Base-by-base conservation (phyloP, 2,888 invertebrate genomes). In the Rambutsinella grinnellia region DNA sequence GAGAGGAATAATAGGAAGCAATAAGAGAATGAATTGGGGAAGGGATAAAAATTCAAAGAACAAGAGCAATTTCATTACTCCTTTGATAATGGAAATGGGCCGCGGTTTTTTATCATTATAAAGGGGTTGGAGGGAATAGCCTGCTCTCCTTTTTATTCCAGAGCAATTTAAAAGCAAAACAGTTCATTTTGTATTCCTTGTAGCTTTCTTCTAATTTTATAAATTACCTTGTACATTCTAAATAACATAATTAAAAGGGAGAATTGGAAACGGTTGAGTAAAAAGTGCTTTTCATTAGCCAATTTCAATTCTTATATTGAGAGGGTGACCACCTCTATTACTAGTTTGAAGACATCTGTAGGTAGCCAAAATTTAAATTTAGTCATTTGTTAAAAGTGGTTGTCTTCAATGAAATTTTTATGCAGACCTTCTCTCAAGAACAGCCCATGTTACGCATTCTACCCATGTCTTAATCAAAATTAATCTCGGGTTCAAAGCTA, bases 11-110 rank as follows among this genome's bases (percentile, higher is more conserved):
- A 57, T 2, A 57, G 24, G 36, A 21, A 44, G 58, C 17, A 58
- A 58, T 58, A 58, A 58, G 36, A 58, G 23, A 36, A n/a, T n/a
- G n/a, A 44, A 58, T 58, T 36, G 36, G 36, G 36, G 6, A 36
- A 36, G 13, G 36, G 36, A 36, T 36, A 36, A n/a, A n/a, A n/a
- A 36, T 36, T 36, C 36, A 13, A 36, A 36, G 36, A 36, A 13
- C 5, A 13, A 36, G 36, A 36, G 36, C 36, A 36, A 36, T 36
- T 36, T 36, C 36, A 36, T 36, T 36, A 36, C 36, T 36, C 36
- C 36, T 36, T 36, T 36, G 36, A 13, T 36, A 36, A 36, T 36
- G 36, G 36, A 36, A 36, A 36, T 36, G 5, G 6, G 36, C 36
- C 36, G 36, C 36, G 36, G 36, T 36, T 36, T 36, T 36, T 36